These are phyloP conservation scores for Reticulitermes speratus DNA, from an alignment of 1,140 invertebrate species.

Conservation along the genomic window DNA sequence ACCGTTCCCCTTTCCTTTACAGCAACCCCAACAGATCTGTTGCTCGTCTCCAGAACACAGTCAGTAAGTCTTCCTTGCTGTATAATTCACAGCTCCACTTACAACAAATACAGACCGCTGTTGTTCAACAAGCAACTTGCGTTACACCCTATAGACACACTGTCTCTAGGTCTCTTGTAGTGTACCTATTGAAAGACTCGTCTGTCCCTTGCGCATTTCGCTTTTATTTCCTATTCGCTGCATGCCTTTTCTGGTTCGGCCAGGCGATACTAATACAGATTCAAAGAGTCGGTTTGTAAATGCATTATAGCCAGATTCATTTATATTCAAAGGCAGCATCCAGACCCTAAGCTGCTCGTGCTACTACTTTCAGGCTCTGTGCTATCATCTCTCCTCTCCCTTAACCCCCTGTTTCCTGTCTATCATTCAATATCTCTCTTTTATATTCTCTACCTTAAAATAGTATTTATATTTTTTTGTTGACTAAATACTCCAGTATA, in stretches of 20 bases:
- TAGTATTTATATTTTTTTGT: conserved; percentile 1
- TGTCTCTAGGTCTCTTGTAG: background rate
- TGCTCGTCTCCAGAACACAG: no score
- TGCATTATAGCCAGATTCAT: conserved; percentile 31
- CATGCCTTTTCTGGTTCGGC: conserved; percentile 18
- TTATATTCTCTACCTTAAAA: background rate
- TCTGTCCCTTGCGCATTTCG: conserved; percentile 29
- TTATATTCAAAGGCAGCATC: conserved; percentile 29
- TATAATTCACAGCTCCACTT: no score
- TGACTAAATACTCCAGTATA: background rate
- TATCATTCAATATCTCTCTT: background rate
- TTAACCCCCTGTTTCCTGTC: background rate
- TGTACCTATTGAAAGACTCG: conserved; percentile 18
- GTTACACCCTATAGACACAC: background rate
- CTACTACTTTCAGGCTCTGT: background rate
- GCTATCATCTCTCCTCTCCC: no score
- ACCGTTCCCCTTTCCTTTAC: no score
- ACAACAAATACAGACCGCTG: no score
- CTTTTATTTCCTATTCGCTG: conserved; percentile 26
- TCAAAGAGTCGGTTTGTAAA: conserved; percentile 32
- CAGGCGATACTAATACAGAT: conserved; percentile 16
- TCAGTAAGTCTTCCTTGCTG: no score
- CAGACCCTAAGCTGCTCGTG: background rate
- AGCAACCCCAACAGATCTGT: no score
- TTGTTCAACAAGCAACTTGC: background rate